A percentile compares a stretch with the other conserved stretches of the same genome.
These are phyloP conservation scores for Neogobius melanostomus DNA, from an alignment of 2,113 vertebrate species.

Conservation along the genomic window DNA sequence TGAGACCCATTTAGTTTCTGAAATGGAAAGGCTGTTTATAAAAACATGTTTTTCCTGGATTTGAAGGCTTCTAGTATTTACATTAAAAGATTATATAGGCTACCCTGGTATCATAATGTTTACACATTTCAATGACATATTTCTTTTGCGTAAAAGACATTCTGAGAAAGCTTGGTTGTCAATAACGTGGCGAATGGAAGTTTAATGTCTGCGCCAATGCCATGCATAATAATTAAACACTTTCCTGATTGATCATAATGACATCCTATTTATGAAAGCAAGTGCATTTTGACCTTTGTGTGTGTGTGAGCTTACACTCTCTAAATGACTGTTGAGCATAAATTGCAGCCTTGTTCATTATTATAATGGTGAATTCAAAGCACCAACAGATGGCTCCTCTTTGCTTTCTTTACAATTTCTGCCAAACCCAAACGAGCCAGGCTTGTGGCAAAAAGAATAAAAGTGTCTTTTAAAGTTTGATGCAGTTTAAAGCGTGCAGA, in stretches of 20 bases:
- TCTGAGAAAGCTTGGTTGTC: no score
- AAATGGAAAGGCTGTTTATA: no score
- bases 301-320: neutral
- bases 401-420: conserved; percentile 4
- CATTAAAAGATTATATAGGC: no score
- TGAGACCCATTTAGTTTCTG: no score
- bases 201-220: no score
- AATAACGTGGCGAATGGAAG: no score
- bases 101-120: no score
- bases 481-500: neutral
- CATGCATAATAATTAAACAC: neutral
- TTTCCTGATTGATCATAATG: neutral
- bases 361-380: neutral
- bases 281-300: conserved; percentile 3
- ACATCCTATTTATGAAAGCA: neutral
- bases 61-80: no score
- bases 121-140: no score
- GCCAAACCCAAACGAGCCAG: conserved; percentile 1
- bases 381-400: neutral
- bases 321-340: neutral
- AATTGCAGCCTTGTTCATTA: neutral
- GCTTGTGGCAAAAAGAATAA: neutral
- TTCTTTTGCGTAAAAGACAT: no score
- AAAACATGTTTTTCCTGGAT: no score
- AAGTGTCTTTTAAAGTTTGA: neutral